Evolutionary conservation across 1,140 invertebrate species (phyloP).

Genomic region (Drosophila lini): DNA sequence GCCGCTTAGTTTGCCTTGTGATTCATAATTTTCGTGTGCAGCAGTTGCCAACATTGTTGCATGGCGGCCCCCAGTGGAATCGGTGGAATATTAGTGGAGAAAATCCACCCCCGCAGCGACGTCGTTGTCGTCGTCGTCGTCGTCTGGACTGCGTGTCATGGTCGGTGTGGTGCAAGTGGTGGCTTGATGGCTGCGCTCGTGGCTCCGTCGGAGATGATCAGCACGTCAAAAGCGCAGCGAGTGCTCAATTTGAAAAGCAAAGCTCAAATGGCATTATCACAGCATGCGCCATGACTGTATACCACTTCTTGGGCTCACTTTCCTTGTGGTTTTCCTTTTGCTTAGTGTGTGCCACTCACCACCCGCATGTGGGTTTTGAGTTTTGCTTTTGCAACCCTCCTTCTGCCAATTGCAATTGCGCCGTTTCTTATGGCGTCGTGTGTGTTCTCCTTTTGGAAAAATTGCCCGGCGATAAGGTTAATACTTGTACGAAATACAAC

Average conservation of each 20-base stretch:
- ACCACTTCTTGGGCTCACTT: slow-evolving; percentile 3
- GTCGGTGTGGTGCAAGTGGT: slow-evolving; percentile 24
- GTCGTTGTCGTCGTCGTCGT: neutral
- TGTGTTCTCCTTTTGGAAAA: slow-evolving; percentile 49
- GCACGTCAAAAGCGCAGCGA: slow-evolving; percentile 67
- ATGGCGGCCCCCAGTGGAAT: slow-evolving; percentile 33
- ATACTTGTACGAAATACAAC: slow-evolving; percentile 19
- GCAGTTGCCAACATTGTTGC: slow-evolving; percentile 57
- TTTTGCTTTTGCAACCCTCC: slow-evolving; percentile 68
- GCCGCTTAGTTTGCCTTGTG: slow-evolving; percentile 41
- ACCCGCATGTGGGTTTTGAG: slow-evolving; percentile 68
- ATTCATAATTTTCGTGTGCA: slow-evolving; percentile 73
- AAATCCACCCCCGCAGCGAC: slow-evolving; percentile 63
- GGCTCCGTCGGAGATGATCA: slow-evolving; percentile 49
- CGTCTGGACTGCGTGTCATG: slow-evolving; percentile 40
- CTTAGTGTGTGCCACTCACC: slow-evolving; percentile 26
- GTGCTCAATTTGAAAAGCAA: slow-evolving; percentile 79
- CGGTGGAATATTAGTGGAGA: slow-evolving; percentile 18
- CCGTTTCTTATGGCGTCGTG: slow-evolving; percentile 58
- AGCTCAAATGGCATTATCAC: slow-evolving; percentile 79
- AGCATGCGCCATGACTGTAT: slow-evolving; percentile 60
- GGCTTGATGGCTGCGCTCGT: slow-evolving; percentile 13
- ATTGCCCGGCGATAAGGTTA: slow-evolving; percentile 55
- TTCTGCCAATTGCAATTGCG: slow-evolving; percentile 50
- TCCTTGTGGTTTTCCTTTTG: neutral